A percentile compares a stretch with the other conserved stretches of the same genome.
phyloP scores from a whole-genome alignment of 2,113 vertebrate species.

The Glaucomys volans region DNA sequence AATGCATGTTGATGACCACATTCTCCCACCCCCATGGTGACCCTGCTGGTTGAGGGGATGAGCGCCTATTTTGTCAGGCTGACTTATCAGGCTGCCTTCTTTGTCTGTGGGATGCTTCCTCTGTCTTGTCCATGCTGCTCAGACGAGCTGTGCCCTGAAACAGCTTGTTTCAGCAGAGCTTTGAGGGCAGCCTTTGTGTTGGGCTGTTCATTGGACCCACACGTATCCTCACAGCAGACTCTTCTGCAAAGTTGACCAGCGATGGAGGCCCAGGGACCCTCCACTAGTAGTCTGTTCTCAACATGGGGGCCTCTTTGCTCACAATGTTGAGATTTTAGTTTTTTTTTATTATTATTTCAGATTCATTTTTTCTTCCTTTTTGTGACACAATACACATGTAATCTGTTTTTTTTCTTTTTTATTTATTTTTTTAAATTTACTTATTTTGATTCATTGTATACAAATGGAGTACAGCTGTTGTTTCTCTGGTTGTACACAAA shows the following conservation, averaged over 20 bases:
- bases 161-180: rapidly evolving
- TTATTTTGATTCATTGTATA: too few relatives aligned
- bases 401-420: too few relatives aligned
- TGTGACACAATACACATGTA: not conserved
- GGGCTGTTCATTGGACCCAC: not conserved
- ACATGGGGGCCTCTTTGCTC: rapidly evolving
- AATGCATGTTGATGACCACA: too few relatives aligned
- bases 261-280: not conserved
- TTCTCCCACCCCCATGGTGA: rapidly evolving
- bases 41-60: not conserved
- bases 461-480: too few relatives aligned
- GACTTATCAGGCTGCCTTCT: not conserved
- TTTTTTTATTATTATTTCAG: not conserved
- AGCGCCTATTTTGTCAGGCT: too few relatives aligned
- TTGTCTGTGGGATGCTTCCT: too few relatives aligned
- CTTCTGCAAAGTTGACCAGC: not conserved
- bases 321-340: too few relatives aligned
- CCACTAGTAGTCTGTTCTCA: not conserved
- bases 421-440: too few relatives aligned
- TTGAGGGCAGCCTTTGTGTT: not conserved
- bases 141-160: not conserved
- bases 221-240: rapidly evolving
- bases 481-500: too few relatives aligned
- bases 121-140: rapidly evolving
- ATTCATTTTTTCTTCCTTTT: not conserved